Conservation (phyloP, 2,797 vertebrate genomes). For the Helostoma temminkii region DNA sequence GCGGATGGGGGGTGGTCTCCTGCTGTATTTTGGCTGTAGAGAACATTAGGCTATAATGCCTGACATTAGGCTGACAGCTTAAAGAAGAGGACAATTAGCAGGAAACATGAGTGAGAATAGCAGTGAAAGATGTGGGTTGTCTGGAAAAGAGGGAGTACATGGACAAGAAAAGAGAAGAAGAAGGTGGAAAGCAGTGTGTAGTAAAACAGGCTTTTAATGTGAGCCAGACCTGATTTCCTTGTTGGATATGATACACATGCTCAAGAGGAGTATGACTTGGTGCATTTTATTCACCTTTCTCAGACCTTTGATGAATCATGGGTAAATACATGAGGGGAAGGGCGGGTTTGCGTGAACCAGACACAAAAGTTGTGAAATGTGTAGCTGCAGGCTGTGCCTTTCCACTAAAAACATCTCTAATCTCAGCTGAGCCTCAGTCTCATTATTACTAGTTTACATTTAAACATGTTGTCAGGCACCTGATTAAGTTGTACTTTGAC, state of each 20-base stretch:
- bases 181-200: conserved; percentile 11
- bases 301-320: conserved; percentile 32
- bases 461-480: conserved; percentile 14
- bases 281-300: conserved; percentile 20
- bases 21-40: conserved; percentile 72
- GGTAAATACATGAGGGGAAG: conserved; percentile 44
- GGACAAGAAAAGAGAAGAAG: conserved; percentile 21
- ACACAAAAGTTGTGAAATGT: conserved; percentile 50
- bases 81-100: conserved; percentile 80
- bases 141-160: conserved; percentile 3
- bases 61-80: conserved; percentile 69
- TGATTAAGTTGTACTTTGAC: conserved; percentile 64
- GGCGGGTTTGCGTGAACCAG: conserved; percentile 42
- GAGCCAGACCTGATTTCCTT: conserved; percentile 20
- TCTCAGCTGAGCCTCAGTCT: not conserved
- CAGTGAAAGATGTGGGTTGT: conserved; percentile 34
- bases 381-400: conserved; percentile 45
- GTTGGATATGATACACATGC: not conserved
- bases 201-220: conserved; percentile 11
- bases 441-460: not conserved
- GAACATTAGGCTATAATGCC: conserved; percentile 69
- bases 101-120: conserved; percentile 52
- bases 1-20: conserved; percentile 53
- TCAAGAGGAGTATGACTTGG: conserved; percentile 20
- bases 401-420: conserved; percentile 30